Evolutionary conservation across 2,113 vertebrate genomes (phyloP), one percentile per base, ranked within the genome.

Genomic region (Mus pahari): DNA sequence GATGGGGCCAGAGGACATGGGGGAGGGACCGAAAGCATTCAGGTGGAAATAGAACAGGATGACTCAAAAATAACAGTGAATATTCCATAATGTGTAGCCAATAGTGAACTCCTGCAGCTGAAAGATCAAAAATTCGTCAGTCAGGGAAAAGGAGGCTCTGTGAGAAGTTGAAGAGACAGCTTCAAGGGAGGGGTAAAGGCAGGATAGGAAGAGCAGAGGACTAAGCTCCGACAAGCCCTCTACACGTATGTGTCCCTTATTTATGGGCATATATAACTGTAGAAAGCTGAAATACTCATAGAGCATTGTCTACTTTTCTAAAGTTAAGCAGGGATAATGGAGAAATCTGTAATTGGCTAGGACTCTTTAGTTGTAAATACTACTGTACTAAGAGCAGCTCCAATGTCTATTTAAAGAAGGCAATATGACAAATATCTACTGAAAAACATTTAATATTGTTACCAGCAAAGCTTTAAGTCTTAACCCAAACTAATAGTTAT

Each of bases 401-500:
- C 45, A 66, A 17, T 60, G 28, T 95, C 77, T 95, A 92, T 62
- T 94, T 96, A 94, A 94, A 89, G 60, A 96, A 36, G 36, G 50
- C 20, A 77, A 3, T 96, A 31, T 94, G 60, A 84, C 92, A 95
- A 92, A 94, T 73, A 86, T 77, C 68, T 92, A 96, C 60, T 78
- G 48, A 66, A 94, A 91, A 92, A 87, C 33, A 90, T 55, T 89
- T 89, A 96, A 50, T 68, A 86, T 4, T 86, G 13, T 81, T 82
- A 92, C 28, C 36, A 50, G 39, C 92, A 97, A 94, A 89, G 33
- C 36, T 91, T 89, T 94, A 95, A 86, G 71, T 74, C 91, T 24
- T 93, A 95, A 94, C 64, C 62, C 89, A 86, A 94, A 91, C 42
- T 81, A 84, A 78, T 75, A 94, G 62, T 86, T 92, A 75, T 89